Base-by-base conservation (phyloP, 2,888 invertebrate species). In the Sesia bembeciformis region DNA sequence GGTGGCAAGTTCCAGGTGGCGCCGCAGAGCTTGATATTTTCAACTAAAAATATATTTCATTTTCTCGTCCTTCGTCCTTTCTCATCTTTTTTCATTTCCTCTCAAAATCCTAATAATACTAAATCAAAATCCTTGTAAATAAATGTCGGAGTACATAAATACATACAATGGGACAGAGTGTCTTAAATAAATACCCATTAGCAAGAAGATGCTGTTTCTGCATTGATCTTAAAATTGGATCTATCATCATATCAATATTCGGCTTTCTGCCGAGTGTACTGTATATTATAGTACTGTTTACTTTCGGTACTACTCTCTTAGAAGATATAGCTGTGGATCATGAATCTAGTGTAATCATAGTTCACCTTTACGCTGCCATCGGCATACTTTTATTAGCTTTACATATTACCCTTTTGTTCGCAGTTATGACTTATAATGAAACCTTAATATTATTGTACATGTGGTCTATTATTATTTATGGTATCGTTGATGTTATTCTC, bases 381-480 rank as follows among this genome's bases (percentile, higher is more conserved):
- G 78, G 79, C 3, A 61, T 81, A 41, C 57, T 78, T 8, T 55
- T 78, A 53, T 66, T 67, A 40, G 65, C 61, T 3, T 42, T 67
- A 0, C 67, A 76, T 52, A 54, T 74, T 3, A 57, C 78, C 39
- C 63, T 83, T 5, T 51, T 81, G 2, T 54, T 69, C 4, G 76
- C 76, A 3, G 58, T 76, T 1, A 40, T 76, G 3, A 66, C 67
- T 3, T 79, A 74, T 42, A 76, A 75, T 51, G 80, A 81, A 62
- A 59, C 61, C 4, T 60, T 76, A 4, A 68, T 82, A 52, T 60
- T 81, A 51, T 39, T 80, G 5, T 82, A 78, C 51, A 56, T 75
- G 49, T 81, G 83, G 80, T 66, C 63, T 40, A 60, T 65, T 5
- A 59, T 78, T 38, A 42, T 57, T 1, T 78, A 73, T 54, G 68